phyloP scores from a whole-genome alignment of 2,888 invertebrate species.

The Aporophyla nigra region DNA sequence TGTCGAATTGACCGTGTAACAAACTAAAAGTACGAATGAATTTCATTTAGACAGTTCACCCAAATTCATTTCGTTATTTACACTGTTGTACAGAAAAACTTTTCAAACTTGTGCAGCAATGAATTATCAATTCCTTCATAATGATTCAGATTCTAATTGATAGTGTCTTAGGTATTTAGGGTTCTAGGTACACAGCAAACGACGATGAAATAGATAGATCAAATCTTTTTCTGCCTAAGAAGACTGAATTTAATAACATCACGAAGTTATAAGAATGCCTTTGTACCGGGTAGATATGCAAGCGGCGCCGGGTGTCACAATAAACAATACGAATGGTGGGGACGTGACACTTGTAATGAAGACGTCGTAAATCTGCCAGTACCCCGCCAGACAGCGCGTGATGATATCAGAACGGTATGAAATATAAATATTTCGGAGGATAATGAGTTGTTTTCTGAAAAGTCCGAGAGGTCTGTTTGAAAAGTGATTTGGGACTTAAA shows the following conservation, averaged over 20 bases:
- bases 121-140: too few species aligned
- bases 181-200: not conserved
- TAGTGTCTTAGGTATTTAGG: too few species aligned
- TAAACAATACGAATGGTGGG: slow-evolving; percentile 61
- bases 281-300: slow-evolving; percentile 49
- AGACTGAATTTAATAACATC: slow-evolving; percentile 48
- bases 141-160: too few species aligned
- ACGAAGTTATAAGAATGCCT: slow-evolving; percentile 43
- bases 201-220: not conserved
- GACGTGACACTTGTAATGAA: slow-evolving; percentile 64
- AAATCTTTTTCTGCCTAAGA: not conserved
- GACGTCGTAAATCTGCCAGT: slow-evolving; percentile 58
- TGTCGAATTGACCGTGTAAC: too few species aligned
- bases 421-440: slow-evolving; percentile 24
- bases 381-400: slow-evolving; percentile 31
- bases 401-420: slow-evolving; percentile 41
- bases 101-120: too few species aligned
- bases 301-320: slow-evolving; percentile 61
- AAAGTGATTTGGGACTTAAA: too few species aligned
- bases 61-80: too few species aligned
- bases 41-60: too few species aligned
- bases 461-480: not conserved
- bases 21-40: too few species aligned
- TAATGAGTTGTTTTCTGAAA: slow-evolving; percentile 13
- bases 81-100: too few species aligned